Base-by-base conservation (phyloP, 23 tunicate genomes). In the Halocynthia aurantium region DNA sequence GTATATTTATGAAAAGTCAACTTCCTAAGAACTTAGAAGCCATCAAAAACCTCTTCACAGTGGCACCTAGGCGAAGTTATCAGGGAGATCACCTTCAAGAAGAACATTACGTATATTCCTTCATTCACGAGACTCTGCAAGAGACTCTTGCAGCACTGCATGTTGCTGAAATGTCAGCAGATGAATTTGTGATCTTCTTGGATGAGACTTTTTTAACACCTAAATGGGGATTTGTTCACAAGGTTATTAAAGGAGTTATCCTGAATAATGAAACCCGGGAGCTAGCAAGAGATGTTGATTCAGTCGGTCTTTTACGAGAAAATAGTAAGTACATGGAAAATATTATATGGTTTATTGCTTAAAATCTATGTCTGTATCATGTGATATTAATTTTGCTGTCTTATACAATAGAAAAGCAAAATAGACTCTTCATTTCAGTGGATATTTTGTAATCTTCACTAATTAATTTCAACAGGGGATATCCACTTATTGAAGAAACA, bases 81-180 rank as follows among this genome's bases (percentile, higher is more conserved):
- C 10, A 65, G 10, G 31, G 31, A 9, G 49, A 65, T 1, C 22
- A 65, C 49, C 70, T 65, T 11, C 49, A 5, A 8, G 70, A 65
- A 65, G 70, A 49, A 10, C 70, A 65, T 65, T 65, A 20, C 19
- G 19, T 65, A 65, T 65, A 20, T 2, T 49, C 31, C 49, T 20
- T 65, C 49, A 40, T 20, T 9, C 70, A 65, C 31, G 49, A 65
- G 19, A 20, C 70, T 15, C 19, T 65, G 70, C 70, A 65, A 65
- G 70, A 65, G 31, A 49, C 70, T 15, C 70, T 65, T 11, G 31
- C 70, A 10, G 70, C 70, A 11, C 70, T 65, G 22, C 31, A 10
- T 15, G 19, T 65, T 65, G 70, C 70, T 65, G 70, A 65, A 65
- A 65, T 65, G 70, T 65, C 70, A 20, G 22, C 31, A 49, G 1